phyloP scores from a whole-genome alignment of 1,140 invertebrate genomes.

The Venustaconcha ellipsiformis region DNA sequence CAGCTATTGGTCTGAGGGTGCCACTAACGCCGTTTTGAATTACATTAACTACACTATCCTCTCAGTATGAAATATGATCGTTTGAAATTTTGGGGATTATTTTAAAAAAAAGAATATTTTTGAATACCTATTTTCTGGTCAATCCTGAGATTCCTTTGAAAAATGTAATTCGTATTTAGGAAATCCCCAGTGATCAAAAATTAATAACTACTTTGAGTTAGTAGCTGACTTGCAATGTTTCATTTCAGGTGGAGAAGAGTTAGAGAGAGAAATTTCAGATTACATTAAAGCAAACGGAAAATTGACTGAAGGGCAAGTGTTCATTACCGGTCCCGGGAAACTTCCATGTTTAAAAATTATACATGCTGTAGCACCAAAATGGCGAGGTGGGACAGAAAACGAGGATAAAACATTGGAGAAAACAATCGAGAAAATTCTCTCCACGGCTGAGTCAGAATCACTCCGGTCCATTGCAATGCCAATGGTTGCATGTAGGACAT shows the following conservation, averaged over 20 bases:
- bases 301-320: slow-evolving; percentile 25
- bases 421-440: slow-evolving; percentile 22
- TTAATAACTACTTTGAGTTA: neutral
- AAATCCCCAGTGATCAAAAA: neutral
- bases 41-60: too few species aligned
- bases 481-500: neutral
- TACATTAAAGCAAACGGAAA: slow-evolving; percentile 12
- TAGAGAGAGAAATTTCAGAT: slow-evolving; percentile 30
- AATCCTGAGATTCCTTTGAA: neutral
- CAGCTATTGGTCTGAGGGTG: too few species aligned
- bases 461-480: slow-evolving; percentile 14
- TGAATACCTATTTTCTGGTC: neutral
- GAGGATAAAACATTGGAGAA: slow-evolving; percentile 20
- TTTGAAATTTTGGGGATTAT: neutral
- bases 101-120: neutral
- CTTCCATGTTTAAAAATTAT: slow-evolving; percentile 36
- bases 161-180: neutral
- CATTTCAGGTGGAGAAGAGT: slow-evolving; percentile 25
- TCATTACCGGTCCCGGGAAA: slow-evolving; percentile 26
- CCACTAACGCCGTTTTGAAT: too few species aligned
- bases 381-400: slow-evolving; percentile 27
- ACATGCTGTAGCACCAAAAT: slow-evolving; percentile 43
- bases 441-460: slow-evolving; percentile 1
- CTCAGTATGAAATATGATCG: neutral
- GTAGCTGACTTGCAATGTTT: neutral